Evolutionary conservation across 1,140 invertebrate species (phyloP), one percentile per base, ranked within the genome.

Genomic region (Tribolium castaneum): DNA sequence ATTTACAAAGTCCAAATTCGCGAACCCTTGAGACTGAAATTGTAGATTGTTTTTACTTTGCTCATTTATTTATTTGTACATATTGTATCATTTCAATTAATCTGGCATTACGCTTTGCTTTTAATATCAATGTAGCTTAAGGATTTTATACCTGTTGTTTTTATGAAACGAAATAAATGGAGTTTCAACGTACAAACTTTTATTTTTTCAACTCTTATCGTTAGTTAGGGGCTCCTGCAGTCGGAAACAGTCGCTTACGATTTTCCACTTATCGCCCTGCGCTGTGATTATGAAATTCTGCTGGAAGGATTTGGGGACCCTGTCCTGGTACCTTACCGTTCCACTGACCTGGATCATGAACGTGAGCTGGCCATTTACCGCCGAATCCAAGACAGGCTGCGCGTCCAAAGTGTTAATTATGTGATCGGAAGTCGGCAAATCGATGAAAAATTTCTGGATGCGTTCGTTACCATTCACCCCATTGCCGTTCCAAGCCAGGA

Each of bases 401-500:
- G 94, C 91, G 86, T 97, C 95, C 19, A 96, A 84, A 1, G 93
- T 93, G 56, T 88, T 90, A 22, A 96, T 76, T 14, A 87, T 88
- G 86, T 95, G 94, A 80, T 91, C 91, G 51, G 93, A 92, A 2
- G 90, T 84, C 25, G 95, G 95, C 74, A 96, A 84, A 76, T 93
- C 92, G 80, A 92, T 90, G 80, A 93, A 90, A 85, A 94, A 96
- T 82, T 94, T 94, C 82, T 94, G 91, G 74, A 97, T 96, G 54
- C 89, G 91, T 59, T 93, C 92, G 83, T 90, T 92, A 5, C 94
- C 94, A 77, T 87, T 90, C 0, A 92, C 89, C 13, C 91, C 90
- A 88, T 95, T 95, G 34, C 96, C 96, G 89, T 97, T 96, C 95
- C 95, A 97, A 22, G 95, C 92, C 54, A 96, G 86, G 16, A 92